phyloP scores from a whole-genome alignment of 1,140 invertebrate species.

The Phocides pigmalion region DNA sequence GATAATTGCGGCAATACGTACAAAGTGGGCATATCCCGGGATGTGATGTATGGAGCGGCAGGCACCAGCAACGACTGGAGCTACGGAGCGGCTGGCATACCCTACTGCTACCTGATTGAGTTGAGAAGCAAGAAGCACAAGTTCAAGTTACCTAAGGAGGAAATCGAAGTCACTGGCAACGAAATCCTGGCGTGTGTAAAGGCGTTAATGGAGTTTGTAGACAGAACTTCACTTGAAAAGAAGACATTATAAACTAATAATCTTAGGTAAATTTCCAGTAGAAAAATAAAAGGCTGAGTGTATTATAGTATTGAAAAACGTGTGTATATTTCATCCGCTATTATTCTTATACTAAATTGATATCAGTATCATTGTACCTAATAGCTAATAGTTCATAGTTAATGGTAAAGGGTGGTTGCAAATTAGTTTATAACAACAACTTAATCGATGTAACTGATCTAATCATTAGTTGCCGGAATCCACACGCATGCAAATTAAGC shows the following conservation, averaged over 20 bases:
- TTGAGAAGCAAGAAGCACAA: conserved; percentile 86
- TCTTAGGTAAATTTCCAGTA: too few relatives aligned
- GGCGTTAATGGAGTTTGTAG: conserved; percentile 84
- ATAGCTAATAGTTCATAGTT: too few relatives aligned
- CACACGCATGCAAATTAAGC: too few relatives aligned
- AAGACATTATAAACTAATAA: not conserved
- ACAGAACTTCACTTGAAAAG: conserved; percentile 35
- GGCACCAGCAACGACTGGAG: conserved; percentile 89
- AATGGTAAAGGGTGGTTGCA: too few relatives aligned
- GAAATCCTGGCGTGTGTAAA: conserved; percentile 87
- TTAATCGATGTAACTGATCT: too few relatives aligned
- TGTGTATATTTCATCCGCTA: too few relatives aligned
- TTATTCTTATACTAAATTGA: too few relatives aligned
- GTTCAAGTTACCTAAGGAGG: conserved; percentile 87
- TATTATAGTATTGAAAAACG: too few relatives aligned
- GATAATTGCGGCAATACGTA: conserved; percentile 66
- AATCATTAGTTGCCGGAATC: too few relatives aligned
- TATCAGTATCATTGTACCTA: too few relatives aligned
- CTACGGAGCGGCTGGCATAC: conserved; percentile 84
- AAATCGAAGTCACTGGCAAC: conserved; percentile 87
- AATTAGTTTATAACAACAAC: too few relatives aligned
- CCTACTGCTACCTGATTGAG: conserved; percentile 89
- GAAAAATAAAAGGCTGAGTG: too few relatives aligned
- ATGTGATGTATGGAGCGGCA: conserved; percentile 82
- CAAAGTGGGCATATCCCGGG: conserved; percentile 72